These are phyloP conservation scores for Pinctada fucata DNA, from an alignment of 2,888 invertebrate species.

Conservation along the genomic window DNA sequence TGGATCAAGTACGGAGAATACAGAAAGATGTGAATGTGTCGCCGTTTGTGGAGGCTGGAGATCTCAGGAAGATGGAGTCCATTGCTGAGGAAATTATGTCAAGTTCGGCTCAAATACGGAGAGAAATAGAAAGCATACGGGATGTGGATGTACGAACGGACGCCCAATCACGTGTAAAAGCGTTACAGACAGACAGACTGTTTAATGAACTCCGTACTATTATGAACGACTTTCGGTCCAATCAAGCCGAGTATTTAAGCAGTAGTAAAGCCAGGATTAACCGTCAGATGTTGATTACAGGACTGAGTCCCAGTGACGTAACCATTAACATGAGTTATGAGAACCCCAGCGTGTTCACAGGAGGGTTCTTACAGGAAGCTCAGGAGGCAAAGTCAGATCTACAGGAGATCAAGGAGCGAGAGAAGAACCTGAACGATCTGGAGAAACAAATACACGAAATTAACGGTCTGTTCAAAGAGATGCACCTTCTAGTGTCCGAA, in stretches of 20 bases:
- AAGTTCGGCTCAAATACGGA: constrained; percentile 49
- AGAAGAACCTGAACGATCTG: constrained; percentile 62
- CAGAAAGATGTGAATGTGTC: constrained; percentile 57
- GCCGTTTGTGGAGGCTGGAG: constrained; percentile 55
- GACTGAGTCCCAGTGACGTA: not conserved
- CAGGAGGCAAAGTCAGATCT: constrained; percentile 58
- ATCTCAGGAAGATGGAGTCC: constrained; percentile 53
- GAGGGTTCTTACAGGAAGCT: constrained; percentile 56
- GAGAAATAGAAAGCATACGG: constrained; percentile 43
- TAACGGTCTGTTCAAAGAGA: constrained; percentile 64
- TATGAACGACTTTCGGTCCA: constrained; percentile 57
- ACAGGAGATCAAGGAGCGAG: constrained; percentile 57
- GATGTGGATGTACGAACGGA: constrained; percentile 5
- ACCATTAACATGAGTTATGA: constrained; percentile 28
- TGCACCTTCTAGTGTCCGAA: constrained; percentile 58
- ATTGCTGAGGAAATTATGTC: constrained; percentile 54
- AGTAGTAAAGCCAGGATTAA: constrained; percentile 59
- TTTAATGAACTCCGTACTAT: constrained; percentile 52
- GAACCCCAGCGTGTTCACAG: constrained; percentile 57
- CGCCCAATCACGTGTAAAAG: constrained; percentile 13
- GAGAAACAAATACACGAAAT: constrained; percentile 64
- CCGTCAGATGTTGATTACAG: constrained; percentile 54
- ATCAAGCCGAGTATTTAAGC: constrained; percentile 63
- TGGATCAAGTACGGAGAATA: constrained; percentile 55
- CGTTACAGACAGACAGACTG: constrained; percentile 50